Base-by-base conservation (phyloP, 2,797 vertebrate species). In the Lacerta bilineata region DNA sequence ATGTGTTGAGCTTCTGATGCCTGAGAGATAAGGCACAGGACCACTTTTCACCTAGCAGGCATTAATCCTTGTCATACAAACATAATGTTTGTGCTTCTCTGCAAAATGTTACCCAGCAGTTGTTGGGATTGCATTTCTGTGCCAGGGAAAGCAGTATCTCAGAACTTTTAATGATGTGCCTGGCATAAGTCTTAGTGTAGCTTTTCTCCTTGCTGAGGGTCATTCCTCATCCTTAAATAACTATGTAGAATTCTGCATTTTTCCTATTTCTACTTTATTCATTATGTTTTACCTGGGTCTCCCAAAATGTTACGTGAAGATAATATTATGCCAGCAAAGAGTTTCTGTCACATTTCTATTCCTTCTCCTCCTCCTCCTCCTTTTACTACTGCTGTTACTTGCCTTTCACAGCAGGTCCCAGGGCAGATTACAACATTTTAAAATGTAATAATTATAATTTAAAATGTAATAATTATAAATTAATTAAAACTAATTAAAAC, bases 31-130 rank as follows among this genome's bases (percentile, higher is more conserved):
- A 15, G 13, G 71, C 85, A 10, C 55, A 79, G 89, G 36, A 27
- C 29, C 39, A 68, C 7, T 93, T 95, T 72, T 92, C 88, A 94
- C 68, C 8, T 87, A 81, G 13, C 5, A 27, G 41, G 11, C 88
- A 86, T 83, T 94, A 46, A 92, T 95, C 91, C 9, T 89, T 82
- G 86, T 91, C 72, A 43, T 33, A 27, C 1, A 86, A 76, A 41
- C 77, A 46, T 85, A 88, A 9, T 0, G 0, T 68, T 90, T 92
- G 74, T 91, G 23, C 76, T 92, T 27, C 80, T 43, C 46, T 80
- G 43, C n/a, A 17, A 0, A 83, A 36, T 0, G n/a, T 88, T 83
- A 36, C 27, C 39, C 23, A 84, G 39, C 79, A 66, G 27, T 39
- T 83, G 11, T 27, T 71, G 0, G 3, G 85, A 18, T n/a, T 2